Base-by-base conservation (phyloP, 2,797 vertebrate genomes). In the Glyptemys insculpta region DNA sequence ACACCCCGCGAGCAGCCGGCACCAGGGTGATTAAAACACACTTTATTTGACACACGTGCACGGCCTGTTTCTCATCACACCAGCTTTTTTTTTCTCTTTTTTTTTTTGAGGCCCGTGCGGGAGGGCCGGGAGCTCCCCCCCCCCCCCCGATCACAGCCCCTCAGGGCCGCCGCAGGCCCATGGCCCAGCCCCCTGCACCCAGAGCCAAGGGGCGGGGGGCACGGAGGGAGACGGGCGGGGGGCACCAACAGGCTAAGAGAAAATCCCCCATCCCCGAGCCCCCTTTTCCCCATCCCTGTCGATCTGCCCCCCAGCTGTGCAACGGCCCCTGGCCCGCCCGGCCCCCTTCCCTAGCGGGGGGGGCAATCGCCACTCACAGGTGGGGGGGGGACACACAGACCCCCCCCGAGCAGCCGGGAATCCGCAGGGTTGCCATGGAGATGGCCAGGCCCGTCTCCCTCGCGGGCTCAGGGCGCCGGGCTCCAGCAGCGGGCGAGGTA, bases 31-130 rank as follows among this genome's bases (percentile, higher is more conserved):
- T 50, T 44, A 83, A 79, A 86, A 90, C 44, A 90, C 44, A 57
- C 80, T 93, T 93, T 90, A 93, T 93, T 93, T 44, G 47, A 90
- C 88, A 80, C n/a, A 52, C 44, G 4, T n/a, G 50, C 23, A 34
- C 37, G n/a, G 31, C 21, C 37, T 6, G 53, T 79, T 84, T 65
- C 81, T 56, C 68, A 68, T 37, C 57, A 65, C 52, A 27, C 25
- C 11, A 29, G 25, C 23, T 79, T 82, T 29, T 47, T 9, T 57
- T 57, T 56, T 3, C 41, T 41, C 41, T 10, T 57, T 57, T 37
- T 47, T 50, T 56, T 52, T 59, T 19, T 34, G 2, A 12, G n/a
- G 27, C 74, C 52, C 5, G 31, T n/a, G 52, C 11, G 19, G 53
- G 8, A 11, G n/a, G 62, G 50, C 50, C 10, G 5, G 2, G 14